A percentile compares a stretch with the other conserved stretches of the same genome.
Evolutionary conservation across 2,888 invertebrate genomes (phyloP).

Genomic region (Meghimatium bilineatum): DNA sequence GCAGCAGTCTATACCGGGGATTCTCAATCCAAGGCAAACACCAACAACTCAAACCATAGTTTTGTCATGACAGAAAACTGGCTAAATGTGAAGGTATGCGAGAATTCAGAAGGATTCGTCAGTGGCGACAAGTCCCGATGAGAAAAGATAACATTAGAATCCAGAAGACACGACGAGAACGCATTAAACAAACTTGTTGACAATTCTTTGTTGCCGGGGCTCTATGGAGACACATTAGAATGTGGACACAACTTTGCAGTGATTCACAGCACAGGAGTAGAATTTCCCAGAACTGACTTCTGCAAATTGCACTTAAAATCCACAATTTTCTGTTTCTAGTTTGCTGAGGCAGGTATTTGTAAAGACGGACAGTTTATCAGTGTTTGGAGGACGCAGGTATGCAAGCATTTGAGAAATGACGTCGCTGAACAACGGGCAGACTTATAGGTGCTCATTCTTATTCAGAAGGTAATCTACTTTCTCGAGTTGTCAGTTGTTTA

Average conservation of each 20-base stretch:
- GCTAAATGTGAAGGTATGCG: conserved; percentile 9
- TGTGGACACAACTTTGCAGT: neutral
- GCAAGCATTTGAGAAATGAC: too few relatives aligned
- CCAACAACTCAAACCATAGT: too few relatives aligned
- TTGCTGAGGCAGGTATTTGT: too few relatives aligned
- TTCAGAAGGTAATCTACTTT: too few relatives aligned
- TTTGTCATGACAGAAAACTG: neutral
- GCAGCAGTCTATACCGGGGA: too few relatives aligned
- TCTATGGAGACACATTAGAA: conserved; percentile 15
- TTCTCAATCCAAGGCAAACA: too few relatives aligned
- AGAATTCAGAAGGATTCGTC: neutral
- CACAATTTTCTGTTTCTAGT: too few relatives aligned
- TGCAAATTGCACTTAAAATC: neutral
- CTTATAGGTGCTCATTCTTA: too few relatives aligned
- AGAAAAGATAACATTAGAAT: conserved; percentile 23
- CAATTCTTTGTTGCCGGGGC: conserved; percentile 1
- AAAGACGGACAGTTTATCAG: too few relatives aligned
- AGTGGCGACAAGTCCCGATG: conserved; percentile 16
- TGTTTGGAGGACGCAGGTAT: too few relatives aligned
- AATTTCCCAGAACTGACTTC: neutral
- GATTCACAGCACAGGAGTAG: neutral
- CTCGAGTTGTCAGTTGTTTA: too few relatives aligned
- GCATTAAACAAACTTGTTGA: conserved; percentile 27
- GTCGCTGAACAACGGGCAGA: too few relatives aligned
- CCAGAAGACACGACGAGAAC: conserved; percentile 13